Conservation (phyloP, 2,113 vertebrate genomes). For the Synchiropus splendidus region DNA sequence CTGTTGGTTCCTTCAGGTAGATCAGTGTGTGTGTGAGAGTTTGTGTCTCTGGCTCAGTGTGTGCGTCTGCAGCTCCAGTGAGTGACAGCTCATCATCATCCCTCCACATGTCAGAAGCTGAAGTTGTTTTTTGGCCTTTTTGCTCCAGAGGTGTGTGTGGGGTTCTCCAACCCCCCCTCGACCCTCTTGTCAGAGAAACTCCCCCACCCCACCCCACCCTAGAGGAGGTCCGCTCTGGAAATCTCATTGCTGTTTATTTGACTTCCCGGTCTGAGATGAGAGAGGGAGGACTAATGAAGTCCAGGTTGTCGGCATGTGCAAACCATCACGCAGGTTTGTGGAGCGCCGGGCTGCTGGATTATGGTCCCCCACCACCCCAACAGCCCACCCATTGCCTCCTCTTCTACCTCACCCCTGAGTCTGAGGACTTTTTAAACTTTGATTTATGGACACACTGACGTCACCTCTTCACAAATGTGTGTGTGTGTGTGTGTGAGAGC, state of each 20-base stretch:
- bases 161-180: too few relatives aligned
- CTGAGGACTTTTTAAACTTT: slow-evolving; percentile 8
- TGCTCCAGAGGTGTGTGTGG: too few relatives aligned
- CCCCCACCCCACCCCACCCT: slow-evolving; percentile 48
- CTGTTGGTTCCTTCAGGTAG: slow-evolving; percentile 59
- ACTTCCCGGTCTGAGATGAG: slow-evolving; percentile 69
- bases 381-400: too few relatives aligned
- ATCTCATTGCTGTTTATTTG: slow-evolving; percentile 74
- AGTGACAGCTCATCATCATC: slow-evolving; percentile 49
- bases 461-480: too few relatives aligned
- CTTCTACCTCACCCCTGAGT: slow-evolving; percentile 17
- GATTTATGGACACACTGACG: too few relatives aligned
- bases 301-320: slow-evolving; percentile 70
- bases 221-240: slow-evolving; percentile 67
- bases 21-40: slow-evolving; percentile 29
- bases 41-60: too few relatives aligned
- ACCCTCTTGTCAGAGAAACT: too few relatives aligned
- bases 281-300: slow-evolving; percentile 67
- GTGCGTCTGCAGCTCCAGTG: slow-evolving; percentile 16
- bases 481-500: too few relatives aligned
- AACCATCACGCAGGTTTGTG: slow-evolving; percentile 66
- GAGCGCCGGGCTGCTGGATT: slow-evolving; percentile 54
- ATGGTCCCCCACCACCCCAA: slow-evolving; percentile 31
- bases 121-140: too few relatives aligned
- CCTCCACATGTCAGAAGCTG: slow-evolving; percentile 34